These are phyloP conservation scores for Dicrostonyx torquatus DNA, from an alignment of 2,797 vertebrate genomes.

Conservation along the genomic window DNA sequence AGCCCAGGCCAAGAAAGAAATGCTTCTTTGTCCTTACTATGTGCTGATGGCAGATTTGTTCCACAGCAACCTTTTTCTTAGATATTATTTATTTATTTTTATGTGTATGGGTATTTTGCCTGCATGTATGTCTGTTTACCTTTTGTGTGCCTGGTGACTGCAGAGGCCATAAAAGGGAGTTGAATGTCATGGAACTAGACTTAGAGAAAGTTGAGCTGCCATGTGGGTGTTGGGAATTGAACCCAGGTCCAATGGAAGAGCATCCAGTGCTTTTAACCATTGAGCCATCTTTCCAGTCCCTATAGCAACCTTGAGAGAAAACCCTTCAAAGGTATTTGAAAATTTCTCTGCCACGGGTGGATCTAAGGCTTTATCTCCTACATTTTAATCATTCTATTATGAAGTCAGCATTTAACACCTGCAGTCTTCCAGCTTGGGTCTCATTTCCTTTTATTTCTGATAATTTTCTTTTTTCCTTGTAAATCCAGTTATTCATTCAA, in stretches of 20 bases:
- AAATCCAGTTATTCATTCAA: slow-evolving; percentile 32
- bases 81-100: neutral
- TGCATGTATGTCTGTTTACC: neutral
- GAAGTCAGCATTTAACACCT: neutral
- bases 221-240: neutral
- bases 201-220: neutral
- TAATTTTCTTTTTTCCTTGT: slow-evolving; percentile 20
- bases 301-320: neutral
- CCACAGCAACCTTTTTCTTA: neutral
- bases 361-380: neutral
- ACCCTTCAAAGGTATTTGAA: neutral
- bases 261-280: neutral
- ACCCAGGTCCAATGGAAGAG: neutral
- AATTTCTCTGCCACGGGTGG: neutral
- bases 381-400: neutral
- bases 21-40: neutral
- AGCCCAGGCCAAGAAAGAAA: neutral
- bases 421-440: neutral
- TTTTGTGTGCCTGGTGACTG: neutral
- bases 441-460: slow-evolving; percentile 17
- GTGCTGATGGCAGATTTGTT: neutral
- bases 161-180: neutral
- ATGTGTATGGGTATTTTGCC: neutral
- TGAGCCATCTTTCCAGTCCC: neutral
- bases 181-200: neutral